These are phyloP conservation scores for Echinops telfairi DNA, from an alignment of 2,113 vertebrate genomes.

Conservation along the genomic window DNA sequence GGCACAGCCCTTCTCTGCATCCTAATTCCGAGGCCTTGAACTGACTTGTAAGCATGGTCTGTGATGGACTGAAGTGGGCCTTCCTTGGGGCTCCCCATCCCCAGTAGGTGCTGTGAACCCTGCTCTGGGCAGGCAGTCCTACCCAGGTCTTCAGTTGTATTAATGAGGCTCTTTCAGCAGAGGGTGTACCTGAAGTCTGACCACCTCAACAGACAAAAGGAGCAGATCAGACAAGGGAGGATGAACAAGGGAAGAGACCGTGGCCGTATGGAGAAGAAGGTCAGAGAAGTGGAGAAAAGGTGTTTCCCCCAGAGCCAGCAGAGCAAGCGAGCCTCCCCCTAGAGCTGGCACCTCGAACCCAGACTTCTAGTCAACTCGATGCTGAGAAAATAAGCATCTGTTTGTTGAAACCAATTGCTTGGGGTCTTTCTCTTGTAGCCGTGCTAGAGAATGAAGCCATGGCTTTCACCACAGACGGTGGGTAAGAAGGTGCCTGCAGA, in stretches of 20 bases:
- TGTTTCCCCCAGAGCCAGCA: background rate
- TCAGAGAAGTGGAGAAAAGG: background rate
- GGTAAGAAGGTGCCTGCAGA: background rate
- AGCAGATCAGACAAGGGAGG: background rate
- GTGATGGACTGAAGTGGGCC: background rate
- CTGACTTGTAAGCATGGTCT: background rate
- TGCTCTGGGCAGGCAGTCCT: background rate
- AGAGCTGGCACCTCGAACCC: background rate
- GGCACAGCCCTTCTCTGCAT: background rate
- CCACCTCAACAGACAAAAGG: background rate
- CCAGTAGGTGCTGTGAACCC: background rate
- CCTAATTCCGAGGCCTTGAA: background rate
- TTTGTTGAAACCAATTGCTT: background rate
- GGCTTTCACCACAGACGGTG: background rate
- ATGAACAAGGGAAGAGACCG: background rate
- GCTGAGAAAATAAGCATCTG: background rate
- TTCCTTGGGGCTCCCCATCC: background rate
- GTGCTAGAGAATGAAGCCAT: background rate
- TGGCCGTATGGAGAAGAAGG: background rate
- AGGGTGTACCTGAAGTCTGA: background rate
- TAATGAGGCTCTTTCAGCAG: background rate
- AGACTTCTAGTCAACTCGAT: background rate
- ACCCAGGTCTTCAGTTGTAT: too few relatives aligned
- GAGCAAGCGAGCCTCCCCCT: background rate
- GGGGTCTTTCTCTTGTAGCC: background rate